Evolutionary conservation across 1,140 invertebrate species (phyloP), one percentile per base, ranked within the genome.

Genomic region (Eupristina koningsbergeri): DNA sequence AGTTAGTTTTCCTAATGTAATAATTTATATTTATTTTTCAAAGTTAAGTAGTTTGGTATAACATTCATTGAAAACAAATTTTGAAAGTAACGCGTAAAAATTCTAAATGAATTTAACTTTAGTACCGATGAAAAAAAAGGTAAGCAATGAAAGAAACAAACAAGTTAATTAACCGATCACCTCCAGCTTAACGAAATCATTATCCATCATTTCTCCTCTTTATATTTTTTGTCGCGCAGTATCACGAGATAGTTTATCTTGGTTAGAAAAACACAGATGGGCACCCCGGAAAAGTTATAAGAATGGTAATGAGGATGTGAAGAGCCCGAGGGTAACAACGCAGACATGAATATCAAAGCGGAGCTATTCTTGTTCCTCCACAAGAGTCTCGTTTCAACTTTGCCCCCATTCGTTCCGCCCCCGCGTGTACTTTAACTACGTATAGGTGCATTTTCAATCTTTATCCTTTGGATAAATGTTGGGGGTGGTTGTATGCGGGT

Each of bases 241-340:
- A 71, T 41, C 79, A 39, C 50, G 63, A 71, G 67, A 58, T n/a
- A 61, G n/a, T 64, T 85, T 79, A 31, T 79, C 53, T 74, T 50
- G n/a, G 19, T 75, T 83, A 47, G 71, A 79, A 73, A 84, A 82
- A 26, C 13, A 63, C 34, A 15, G 36, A 45, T 26, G 34, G 36
- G 81, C 61, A 58, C 31, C 19, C 61, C 50, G 0, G 50, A 22
- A 7, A 84, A 76, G 39, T 80, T 78, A 69, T 80, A 71, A 86
- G 77, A 84, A 84, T 84, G 83, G 74, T 77, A 83, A 83, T 69
- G 74, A 77, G 61, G 50, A 45, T 69, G 67, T 71, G 26, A 50
- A 50, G 47, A 58, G 19, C 22, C 53, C 76, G 26, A 31, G 76
- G n/a, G 58, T 45, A 15, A 41, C 76, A 13, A 58, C 6, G 31